Conservation (phyloP, 2,113 vertebrate genomes). For the Thryonomys swinderianus region DNA sequence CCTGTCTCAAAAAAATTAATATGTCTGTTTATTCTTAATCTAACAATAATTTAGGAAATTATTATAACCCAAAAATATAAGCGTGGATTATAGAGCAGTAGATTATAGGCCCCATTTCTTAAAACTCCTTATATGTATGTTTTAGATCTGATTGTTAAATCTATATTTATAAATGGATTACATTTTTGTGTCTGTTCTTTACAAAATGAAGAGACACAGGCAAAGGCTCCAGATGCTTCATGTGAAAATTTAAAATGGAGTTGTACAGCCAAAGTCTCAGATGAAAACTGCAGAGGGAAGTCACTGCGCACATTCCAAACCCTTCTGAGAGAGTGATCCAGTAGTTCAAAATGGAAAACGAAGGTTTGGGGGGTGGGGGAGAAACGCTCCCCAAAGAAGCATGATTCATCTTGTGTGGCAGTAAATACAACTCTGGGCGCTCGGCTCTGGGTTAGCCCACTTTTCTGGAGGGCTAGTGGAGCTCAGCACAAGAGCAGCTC, state of each 20-base stretch:
- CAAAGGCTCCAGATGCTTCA: not conserved
- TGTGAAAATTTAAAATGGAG: conserved; percentile 57
- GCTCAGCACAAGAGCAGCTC: too few species aligned
- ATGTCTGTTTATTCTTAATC: not conserved
- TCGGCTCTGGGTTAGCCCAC: conserved; percentile 28
- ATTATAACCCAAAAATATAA: not conserved
- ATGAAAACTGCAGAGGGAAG: conserved; percentile 66
- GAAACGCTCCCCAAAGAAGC: conserved; percentile 32
- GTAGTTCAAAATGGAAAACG: conserved; percentile 70
- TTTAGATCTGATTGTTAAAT: not conserved
- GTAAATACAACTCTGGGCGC: conserved; percentile 52
- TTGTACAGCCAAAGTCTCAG: conserved; percentile 32
- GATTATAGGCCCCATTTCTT: not conserved
- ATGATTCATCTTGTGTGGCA: conserved; percentile 65
- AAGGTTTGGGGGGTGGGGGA: too few species aligned
- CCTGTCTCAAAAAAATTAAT: too few species aligned
- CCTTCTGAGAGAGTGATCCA: conserved; percentile 65
- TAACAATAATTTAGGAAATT: not conserved
- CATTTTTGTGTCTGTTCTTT: not conserved
- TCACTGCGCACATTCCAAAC: conserved; percentile 53
- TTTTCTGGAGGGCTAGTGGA: not conserved
- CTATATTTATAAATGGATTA: not conserved
- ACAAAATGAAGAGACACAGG: conserved; percentile 39
- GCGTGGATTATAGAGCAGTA: not conserved
- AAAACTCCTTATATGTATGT: not conserved